These are phyloP conservation scores for Meloidogyne hapla DNA, from an alignment of 1,140 invertebrate species.

Conservation along the genomic window DNA sequence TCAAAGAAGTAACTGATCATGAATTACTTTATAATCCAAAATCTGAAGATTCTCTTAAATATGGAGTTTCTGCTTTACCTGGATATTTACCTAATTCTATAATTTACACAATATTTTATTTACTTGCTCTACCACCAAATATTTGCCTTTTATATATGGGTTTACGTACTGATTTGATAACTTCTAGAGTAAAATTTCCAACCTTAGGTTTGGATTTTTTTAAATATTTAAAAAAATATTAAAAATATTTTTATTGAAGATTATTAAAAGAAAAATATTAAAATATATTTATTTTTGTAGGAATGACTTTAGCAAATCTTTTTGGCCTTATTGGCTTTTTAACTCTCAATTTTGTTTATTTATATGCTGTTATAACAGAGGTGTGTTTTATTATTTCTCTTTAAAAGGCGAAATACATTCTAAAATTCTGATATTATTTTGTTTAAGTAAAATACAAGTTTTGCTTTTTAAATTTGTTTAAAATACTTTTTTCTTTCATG, in stretches of 20 bases:
- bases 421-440: not conserved
- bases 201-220: constrained; percentile 25
- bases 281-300: constrained; percentile 19
- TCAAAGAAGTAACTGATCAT: not conserved
- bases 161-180: constrained; percentile 49
- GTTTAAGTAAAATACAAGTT: not conserved
- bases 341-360: constrained; percentile 53
- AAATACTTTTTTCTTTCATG: no score
- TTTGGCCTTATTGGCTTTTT: constrained; percentile 55
- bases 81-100: constrained; percentile 52
- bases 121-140: constrained; percentile 56
- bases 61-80: constrained; percentile 32
- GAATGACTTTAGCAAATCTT: constrained; percentile 57
- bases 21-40: constrained; percentile 8
- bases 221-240: not conserved
- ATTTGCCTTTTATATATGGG: constrained; percentile 56
- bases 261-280: not conserved
- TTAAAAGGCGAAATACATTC: no score
- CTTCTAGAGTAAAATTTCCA: constrained; percentile 52
- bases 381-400: constrained; percentile 32
- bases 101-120: constrained; percentile 54
- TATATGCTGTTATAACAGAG: constrained; percentile 45
- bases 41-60: not conserved
- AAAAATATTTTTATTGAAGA: not conserved
- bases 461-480: constrained; percentile 9